Conservation (phyloP, 2,888 invertebrate genomes). For the Eledone cirrhosa region DNA sequence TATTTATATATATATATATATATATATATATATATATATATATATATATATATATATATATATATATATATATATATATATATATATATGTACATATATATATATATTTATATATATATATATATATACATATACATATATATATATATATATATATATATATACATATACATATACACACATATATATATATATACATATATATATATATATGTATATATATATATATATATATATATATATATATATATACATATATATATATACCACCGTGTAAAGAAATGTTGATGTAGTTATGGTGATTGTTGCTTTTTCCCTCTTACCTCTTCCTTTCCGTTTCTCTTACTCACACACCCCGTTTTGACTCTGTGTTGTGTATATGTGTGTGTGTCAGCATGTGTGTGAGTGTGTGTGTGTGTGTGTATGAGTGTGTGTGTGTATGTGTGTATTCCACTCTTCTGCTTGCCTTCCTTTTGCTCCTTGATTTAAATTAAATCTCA, state of each 20-base stretch:
- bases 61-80: background rate
- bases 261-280: too few relatives aligned
- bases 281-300: too few relatives aligned
- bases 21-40: background rate
- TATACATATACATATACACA: background rate
- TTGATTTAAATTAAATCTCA: background rate
- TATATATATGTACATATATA: background rate
- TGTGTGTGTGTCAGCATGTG: background rate
- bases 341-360: too few relatives aligned
- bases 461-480: too few relatives aligned
- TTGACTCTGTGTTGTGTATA: too few relatives aligned
- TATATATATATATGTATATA: background rate
- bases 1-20: background rate
- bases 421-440: background rate
- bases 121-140: background rate
- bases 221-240: background rate
- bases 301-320: too few relatives aligned
- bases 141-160: background rate
- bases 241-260: too few relatives aligned
- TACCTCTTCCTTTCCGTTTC: too few relatives aligned
- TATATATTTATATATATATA: background rate
- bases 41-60: background rate
- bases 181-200: background rate
- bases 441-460: background rate
- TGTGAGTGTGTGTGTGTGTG: slow-evolving; percentile 1